Base-by-base conservation (phyloP, 2,888 invertebrate species). In the Tipula lateralis region DNA sequence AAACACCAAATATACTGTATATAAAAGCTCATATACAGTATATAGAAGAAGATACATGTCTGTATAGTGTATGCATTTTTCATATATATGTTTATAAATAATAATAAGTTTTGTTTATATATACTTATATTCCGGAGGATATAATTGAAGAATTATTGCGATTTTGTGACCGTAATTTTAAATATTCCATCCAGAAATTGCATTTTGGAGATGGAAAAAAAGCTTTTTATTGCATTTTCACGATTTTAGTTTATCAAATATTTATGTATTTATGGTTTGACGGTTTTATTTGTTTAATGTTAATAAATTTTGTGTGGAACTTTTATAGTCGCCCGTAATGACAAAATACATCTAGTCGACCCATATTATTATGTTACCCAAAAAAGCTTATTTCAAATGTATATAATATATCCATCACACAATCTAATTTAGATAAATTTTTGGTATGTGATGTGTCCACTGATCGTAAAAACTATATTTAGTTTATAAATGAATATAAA, bases 21-120 rank as follows among this genome's bases (percentile, higher is more conserved):
- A 66, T 9, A 66, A 66, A 66, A 66, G 24, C 66, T 9, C 66
- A 66, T 66, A 44, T 6, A 32, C 7, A 32, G 7, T 7, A 32
- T 32, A 32, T 32, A 32, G n/a, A 66, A 24, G 24, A 4, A n/a
- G 66, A 9, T 66, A 66, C 66, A 66, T 9, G 24, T 66, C 2
- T 66, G 5, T 39, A 44, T 66, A 9, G 66, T n/a, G n/a, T 16
- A 50, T 50, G 16, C 44, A 50, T 50, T 50, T 50, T 50, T 50
- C 44, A 16, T 66, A n/a, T n/a, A n/a, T n/a, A 66, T 66, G 66
- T 66, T 66, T 66, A 66, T 66, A 66, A 66, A 66, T 66, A 66
- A 66, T 66, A 66, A 24, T 2, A 50, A 50, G 50, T 50, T 50
- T 50, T 50, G 7, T 50, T 50, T 50, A 6, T n/a, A n/a, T 44